phyloP scores from a whole-genome alignment of 2,888 invertebrate species.

The Caenorhabditis uteleia region DNA sequence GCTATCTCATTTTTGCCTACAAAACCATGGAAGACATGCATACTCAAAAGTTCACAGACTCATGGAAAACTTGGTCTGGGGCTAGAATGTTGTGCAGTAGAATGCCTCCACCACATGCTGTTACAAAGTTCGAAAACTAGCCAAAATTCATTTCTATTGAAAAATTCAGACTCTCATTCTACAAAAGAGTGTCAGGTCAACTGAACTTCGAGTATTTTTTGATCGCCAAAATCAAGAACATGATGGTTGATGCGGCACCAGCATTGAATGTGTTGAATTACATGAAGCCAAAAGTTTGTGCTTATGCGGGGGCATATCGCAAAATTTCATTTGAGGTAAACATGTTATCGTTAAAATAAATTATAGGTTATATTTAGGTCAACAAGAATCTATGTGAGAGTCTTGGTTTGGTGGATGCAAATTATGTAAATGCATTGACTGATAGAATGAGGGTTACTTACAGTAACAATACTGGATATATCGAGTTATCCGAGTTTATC shows the following conservation, averaged over 20 bases:
- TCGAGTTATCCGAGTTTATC: conserved; percentile 38
- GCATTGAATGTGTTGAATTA: conserved; percentile 53
- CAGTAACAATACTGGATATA: conserved; percentile 46
- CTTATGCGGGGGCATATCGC: conserved; percentile 52
- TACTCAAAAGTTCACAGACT: conserved; percentile 43
- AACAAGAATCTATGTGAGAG: conserved; percentile 22
- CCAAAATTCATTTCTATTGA: conserved; percentile 1
- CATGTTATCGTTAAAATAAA: not conserved
- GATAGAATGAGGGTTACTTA: conserved; percentile 38
- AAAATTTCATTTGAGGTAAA: conserved; percentile 43
- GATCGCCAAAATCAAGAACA: conserved; percentile 50
- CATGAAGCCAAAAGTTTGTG: conserved; percentile 53
- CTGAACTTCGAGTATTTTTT: conserved; percentile 51
- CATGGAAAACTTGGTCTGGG: conserved; percentile 63
- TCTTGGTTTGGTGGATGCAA: conserved; percentile 34
- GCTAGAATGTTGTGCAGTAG: conserved; percentile 50
- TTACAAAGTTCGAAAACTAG: conserved; percentile 31
- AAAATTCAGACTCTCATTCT: conserved; percentile 49
- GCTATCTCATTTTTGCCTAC: conserved; percentile 55
- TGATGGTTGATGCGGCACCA: conserved; percentile 50
- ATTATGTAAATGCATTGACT: conserved; percentile 38
- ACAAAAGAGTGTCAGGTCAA: conserved; percentile 39
- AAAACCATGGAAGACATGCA: conserved; percentile 62
- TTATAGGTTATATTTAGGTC: conserved; percentile 22
- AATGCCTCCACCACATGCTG: conserved; percentile 45